Percentiles rank a stretch among this genome's conserved stretches.
Evolutionary conservation across 2,113 vertebrate species (phyloP).

Genomic region (Cynoglossus semilaevis): DNA sequence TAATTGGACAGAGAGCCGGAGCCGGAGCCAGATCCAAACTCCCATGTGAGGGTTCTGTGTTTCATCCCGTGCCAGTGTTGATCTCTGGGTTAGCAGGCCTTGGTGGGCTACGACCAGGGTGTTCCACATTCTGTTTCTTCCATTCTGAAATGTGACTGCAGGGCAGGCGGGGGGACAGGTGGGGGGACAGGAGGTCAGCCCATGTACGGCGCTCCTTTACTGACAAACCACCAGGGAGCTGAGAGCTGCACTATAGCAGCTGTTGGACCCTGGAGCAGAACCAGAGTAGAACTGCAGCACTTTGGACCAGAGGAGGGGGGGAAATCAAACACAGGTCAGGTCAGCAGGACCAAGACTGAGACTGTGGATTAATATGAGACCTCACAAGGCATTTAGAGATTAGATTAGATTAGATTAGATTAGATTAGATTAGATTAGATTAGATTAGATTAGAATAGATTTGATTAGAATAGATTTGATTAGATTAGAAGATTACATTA

Average conservation of each 20-base stretch:
- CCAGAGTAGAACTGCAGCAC: constrained; percentile 42
- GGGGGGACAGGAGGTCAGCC: constrained; percentile 26
- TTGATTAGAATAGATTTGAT: too few species aligned
- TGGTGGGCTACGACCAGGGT: constrained; percentile 67
- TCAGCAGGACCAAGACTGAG: neutral
- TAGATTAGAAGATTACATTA: too few species aligned
- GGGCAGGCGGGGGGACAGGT: constrained; percentile 33
- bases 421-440: too few species aligned
- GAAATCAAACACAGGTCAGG: constrained; percentile 21
- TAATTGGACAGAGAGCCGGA: constrained; percentile 63
- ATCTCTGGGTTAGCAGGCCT: constrained; percentile 59
- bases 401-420: too few species aligned
- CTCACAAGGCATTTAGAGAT: too few species aligned
- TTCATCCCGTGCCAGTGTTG: constrained; percentile 68
- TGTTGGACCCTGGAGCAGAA: constrained; percentile 38
- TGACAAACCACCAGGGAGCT: constrained; percentile 53
- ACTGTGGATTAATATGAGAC: too few species aligned
- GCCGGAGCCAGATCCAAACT: constrained; percentile 63
- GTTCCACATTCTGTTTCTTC: constrained; percentile 73
- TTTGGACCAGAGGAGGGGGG: constrained; percentile 36
- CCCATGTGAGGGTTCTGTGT: constrained; percentile 56
- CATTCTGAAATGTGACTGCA: constrained; percentile 43
- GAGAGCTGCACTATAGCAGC: constrained; percentile 62
- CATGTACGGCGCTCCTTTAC: constrained; percentile 43
- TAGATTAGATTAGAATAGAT: too few species aligned